These are phyloP conservation scores for Maniola hyperantus DNA, from an alignment of 2,888 invertebrate genomes.

Conservation along the genomic window DNA sequence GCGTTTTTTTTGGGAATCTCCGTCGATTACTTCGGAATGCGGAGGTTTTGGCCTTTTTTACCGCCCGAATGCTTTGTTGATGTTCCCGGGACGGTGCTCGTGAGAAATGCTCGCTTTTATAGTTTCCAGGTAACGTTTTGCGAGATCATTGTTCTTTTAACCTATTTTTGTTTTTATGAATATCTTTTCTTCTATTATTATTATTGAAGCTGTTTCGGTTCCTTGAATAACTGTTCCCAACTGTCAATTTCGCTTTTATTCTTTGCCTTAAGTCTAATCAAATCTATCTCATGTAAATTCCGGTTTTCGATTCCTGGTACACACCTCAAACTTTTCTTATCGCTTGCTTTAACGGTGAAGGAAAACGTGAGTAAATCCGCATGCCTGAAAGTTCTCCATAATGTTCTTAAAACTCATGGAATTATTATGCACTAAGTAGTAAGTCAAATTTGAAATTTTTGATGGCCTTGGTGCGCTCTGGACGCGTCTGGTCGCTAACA, in stretches of 20 bases:
- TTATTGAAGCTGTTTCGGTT: slow-evolving; percentile 6
- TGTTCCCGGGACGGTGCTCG: slow-evolving; percentile 37
- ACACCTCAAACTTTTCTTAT: too few species aligned
- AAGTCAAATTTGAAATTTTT: too few species aligned
- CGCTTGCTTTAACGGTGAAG: too few species aligned
- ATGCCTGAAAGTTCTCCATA: too few species aligned
- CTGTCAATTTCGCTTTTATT: not conserved
- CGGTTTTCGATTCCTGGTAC: too few species aligned
- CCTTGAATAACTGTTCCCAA: slow-evolving; percentile 4
- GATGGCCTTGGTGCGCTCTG: too few species aligned
- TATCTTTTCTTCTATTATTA: not conserved
- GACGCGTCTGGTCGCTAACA: too few species aligned
- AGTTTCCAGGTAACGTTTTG: slow-evolving; percentile 42
- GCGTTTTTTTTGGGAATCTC: slow-evolving; percentile 52
- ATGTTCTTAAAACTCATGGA: too few species aligned
- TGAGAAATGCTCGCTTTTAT: slow-evolving; percentile 43
- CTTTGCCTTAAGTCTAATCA: not conserved
- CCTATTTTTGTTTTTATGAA: slow-evolving; percentile 10
- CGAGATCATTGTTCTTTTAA: slow-evolving; percentile 23
- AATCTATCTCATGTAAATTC: too few species aligned
- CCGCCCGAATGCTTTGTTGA: slow-evolving; percentile 39
- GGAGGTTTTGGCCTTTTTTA: slow-evolving; percentile 45
- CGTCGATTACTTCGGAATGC: slow-evolving; percentile 56
- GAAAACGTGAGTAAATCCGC: too few species aligned
- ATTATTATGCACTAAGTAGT: too few species aligned